phyloP scores from a whole-genome alignment of 2,888 invertebrate genomes.

The Chloroclystis v-ata region DNA sequence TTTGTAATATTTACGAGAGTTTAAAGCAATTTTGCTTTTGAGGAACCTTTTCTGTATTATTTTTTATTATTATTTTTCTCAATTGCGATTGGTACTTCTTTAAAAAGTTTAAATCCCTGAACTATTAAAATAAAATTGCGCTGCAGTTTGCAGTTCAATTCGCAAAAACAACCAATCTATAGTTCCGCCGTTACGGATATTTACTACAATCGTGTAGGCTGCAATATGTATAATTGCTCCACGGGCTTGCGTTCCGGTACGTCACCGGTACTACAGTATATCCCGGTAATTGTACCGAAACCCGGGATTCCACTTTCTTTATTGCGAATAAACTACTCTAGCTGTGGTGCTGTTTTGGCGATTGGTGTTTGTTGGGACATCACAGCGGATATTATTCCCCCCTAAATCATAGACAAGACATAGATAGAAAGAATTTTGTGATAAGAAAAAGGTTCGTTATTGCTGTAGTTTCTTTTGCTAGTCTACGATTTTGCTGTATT shows the following conservation, averaged over 20 bases:
- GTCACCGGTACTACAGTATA: constrained; percentile 75
- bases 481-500: no score
- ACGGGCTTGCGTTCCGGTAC: constrained; percentile 46
- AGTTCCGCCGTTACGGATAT: constrained; percentile 41
- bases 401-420: background rate
- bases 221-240: constrained; percentile 70
- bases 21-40: no score
- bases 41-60: no score
- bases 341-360: constrained; percentile 62
- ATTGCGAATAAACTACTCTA: constrained; percentile 76
- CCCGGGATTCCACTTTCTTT: constrained; percentile 77
- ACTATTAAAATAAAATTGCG: constrained; percentile 1
- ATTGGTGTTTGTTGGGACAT: constrained; percentile 32
- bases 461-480: no score
- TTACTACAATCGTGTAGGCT: constrained; percentile 50
- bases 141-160: constrained; percentile 15
- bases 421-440: no score
- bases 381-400: background rate
- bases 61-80: no score
- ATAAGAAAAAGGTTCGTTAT: no score
- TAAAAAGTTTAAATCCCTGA: background rate
- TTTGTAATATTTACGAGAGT: no score
- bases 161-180: constrained; percentile 39
- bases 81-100: no score
- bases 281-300: constrained; percentile 76